Evolutionary conservation across 2,113 vertebrate genomes (phyloP).

Genomic region (Mixornis gularis): DNA sequence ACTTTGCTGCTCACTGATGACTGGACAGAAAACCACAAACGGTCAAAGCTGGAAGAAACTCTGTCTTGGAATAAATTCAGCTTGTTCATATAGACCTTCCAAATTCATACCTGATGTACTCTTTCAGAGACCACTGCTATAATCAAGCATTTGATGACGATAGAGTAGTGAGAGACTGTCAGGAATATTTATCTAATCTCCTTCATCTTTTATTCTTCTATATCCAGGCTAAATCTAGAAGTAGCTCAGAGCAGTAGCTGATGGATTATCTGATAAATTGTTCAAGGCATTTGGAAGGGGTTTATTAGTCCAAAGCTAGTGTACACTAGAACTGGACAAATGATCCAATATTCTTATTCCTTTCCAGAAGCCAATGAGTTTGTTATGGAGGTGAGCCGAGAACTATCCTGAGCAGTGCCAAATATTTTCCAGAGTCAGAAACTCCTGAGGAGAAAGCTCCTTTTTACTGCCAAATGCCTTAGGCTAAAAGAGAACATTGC

Average conservation of each 20-base stretch:
- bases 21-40: neutral
- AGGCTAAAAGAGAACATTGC: neutral
- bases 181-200: neutral
- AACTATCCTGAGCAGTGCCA: neutral
- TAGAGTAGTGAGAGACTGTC: neutral
- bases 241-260: neutral
- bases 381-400: slow-evolving; percentile 6
- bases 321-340: neutral
- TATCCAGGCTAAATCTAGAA: neutral
- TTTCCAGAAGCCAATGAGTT: neutral
- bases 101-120: neutral
- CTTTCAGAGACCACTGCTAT: neutral
- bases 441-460: neutral
- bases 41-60: neutral
- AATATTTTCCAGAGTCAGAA: slow-evolving; percentile 27
- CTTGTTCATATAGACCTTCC: neutral
- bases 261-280: neutral
- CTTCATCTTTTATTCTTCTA: neutral
- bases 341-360: neutral
- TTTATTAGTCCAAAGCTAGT: neutral
- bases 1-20: neutral
- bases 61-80: neutral
- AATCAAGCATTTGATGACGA: neutral
- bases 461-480: neutral
- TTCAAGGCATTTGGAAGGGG: neutral